Evolutionary conservation across 2,888 invertebrate genomes (phyloP), one percentile per base, ranked within the genome.

Genomic region (Mythimna albipuncta): DNA sequence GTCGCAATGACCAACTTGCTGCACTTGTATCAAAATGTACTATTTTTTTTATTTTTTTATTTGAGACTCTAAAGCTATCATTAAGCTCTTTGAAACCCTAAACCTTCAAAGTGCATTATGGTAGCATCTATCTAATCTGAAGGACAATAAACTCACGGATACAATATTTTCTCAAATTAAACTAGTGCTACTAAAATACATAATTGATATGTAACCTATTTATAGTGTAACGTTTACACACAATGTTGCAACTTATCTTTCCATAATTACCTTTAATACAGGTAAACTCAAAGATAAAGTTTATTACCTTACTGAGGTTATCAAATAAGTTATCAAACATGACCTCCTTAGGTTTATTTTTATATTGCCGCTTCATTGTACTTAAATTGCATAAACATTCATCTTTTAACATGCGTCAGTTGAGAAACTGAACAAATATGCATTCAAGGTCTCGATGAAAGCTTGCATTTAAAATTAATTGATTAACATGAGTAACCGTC

Each of bases 251-350:
- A 66, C 32, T 66, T 68, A 74, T 68, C 63, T 80, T 32, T 26
- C 35, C 50, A 21, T 70, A 77, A 63, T 72, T 64, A 64, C 64
- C 21, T 79, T 26, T 61, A 50, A 50, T 67, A 54, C 64, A 77
- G 73, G 68, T 69, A 68, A 72, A 76, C 47, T 10, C 5, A 62
- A 47, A 61, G 63, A 69, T 64, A 65, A 63, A 69, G 57, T 64
- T 72, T 68, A 70, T 70, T 73, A 59, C 70, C 59, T 26, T 41
- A 54, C 32, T 21, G 64, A 83, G 64, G 62, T 75, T 77, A 82
- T 79, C 82, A 72, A 79, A 72, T 52, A 79, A 58, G 64, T 81
- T 69, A 79, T 80, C 80, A 82, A 74, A 64, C 44, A 59, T 83
- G 80, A 79, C 80, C 83, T 82, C 65, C 50, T 75, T 79, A 38